Base-by-base conservation (phyloP, 1,140 invertebrate genomes). In the Arion vulgaris region DNA sequence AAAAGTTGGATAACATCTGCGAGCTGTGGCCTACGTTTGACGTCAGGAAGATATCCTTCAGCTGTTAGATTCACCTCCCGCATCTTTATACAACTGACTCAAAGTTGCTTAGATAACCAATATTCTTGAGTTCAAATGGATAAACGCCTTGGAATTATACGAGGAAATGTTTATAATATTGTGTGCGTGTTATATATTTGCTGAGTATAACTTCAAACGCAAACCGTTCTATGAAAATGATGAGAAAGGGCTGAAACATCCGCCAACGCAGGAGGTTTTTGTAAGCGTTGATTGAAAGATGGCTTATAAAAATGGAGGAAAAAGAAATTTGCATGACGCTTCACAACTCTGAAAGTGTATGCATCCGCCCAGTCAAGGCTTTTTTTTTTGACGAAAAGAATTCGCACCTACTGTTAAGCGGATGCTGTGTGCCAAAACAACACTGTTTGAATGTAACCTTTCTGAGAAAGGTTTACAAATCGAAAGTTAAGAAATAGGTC, bases 291-390 rank as follows among this genome's bases (percentile, higher is more conserved):
- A 57, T 39, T 28, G 45, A 23, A 73, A 39, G 69, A 79, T 66
- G 53, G 53, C 53, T 45, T 45, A 45, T 45, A 57, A 57, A 9
- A 19, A n/a, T 57, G 53, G 45, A 49, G 45, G 19, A 57, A 41
- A 88, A 90, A 91, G 89, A 88, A 90, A 90, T 89, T 88, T 88
- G 85, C 87, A 38, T 83, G 90, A 88, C 90, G 88, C 87, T 72
- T 89, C 86, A 90, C 90, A 84, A 85, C 88, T 85, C 51, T 51
- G 85, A 82, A n/a, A 83, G 84, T 75, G 84, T 90, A 82, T 85
- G 83, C 87, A 62, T 89, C 85, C 88, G 88, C 90, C 86, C 81
- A 88, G 85, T 87, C 86, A 86, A 87, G 86, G 86, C 81, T 83
- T n/a, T n/a, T n/a, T n/a, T n/a, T n/a, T n/a, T 82, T 86, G 84